A percentile compares a stretch with the other conserved stretches of the same genome.
Conservation (phyloP, 2,113 vertebrate species). For the Melanerpes aurifrons region DNA sequence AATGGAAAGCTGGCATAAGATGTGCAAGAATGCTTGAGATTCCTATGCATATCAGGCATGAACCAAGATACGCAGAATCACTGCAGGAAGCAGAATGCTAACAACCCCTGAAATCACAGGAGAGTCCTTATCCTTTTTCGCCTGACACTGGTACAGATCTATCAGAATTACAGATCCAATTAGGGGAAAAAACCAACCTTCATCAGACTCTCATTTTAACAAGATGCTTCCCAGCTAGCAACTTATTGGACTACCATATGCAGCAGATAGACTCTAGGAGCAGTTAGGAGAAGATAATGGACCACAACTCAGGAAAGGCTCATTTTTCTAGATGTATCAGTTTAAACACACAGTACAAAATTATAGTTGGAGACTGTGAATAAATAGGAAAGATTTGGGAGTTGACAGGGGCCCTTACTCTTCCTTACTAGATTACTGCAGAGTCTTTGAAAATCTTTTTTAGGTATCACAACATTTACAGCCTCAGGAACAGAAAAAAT, state of each 20-base stretch:
- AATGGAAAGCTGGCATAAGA: conserved; percentile 3
- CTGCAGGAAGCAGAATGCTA: background rate
- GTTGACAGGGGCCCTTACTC: background rate
- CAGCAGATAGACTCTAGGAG: background rate
- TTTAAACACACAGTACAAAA: background rate
- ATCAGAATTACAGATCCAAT: background rate
- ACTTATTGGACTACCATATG: background rate
- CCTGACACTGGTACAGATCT: background rate
- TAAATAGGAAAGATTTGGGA: background rate
- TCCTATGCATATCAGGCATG: background rate
- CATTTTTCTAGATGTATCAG: background rate
- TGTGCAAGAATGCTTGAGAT: background rate
- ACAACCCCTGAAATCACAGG: background rate
- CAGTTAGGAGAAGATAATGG: background rate
- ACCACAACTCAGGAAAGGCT: background rate
- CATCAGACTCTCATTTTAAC: background rate
- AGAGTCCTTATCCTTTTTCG: background rate
- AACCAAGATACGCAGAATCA: background rate
- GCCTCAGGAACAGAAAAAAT: background rate
- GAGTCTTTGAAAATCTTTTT: background rate
- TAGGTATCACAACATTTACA: background rate
- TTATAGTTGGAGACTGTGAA: background rate
- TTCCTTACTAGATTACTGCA: background rate
- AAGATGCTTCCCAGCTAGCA: background rate
- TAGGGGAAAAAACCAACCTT: background rate